These are phyloP conservation scores for Columba guinea DNA, from an alignment of 2,797 vertebrate species.

Conservation along the genomic window DNA sequence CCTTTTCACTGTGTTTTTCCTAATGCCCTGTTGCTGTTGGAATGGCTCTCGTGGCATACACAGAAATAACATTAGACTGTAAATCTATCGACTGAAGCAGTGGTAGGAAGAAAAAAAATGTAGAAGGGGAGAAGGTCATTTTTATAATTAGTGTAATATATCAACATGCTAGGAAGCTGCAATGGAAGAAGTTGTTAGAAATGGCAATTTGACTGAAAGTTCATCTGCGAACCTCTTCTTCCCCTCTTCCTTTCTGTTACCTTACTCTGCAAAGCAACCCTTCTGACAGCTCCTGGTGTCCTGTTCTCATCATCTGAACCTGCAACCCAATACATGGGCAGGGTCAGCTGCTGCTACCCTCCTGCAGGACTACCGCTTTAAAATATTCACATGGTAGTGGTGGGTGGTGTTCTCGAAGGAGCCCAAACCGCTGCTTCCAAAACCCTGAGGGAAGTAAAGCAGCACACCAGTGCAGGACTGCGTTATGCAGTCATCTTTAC, in stretches of 20 bases:
- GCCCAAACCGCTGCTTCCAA: slow-evolving; percentile 1
- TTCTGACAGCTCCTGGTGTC: not conserved
- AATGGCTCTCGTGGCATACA: slow-evolving; percentile 31
- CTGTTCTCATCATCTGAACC: not conserved
- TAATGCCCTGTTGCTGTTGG: slow-evolving; percentile 45
- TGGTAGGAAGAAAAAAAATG: slow-evolving; percentile 15
- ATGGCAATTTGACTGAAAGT: slow-evolving; percentile 51
- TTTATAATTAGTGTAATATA: slow-evolving; percentile 53
- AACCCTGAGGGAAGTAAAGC: not conserved
- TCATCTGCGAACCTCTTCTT: slow-evolving; percentile 26
- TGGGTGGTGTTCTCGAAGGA: slow-evolving; percentile 26
- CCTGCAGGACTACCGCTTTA: slow-evolving; percentile 12
- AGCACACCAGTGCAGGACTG: not conserved
- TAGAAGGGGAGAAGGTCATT: slow-evolving; percentile 12
- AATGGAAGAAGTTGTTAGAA: slow-evolving; percentile 59
- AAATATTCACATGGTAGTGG: slow-evolving; percentile 54
- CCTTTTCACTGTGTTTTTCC: slow-evolving; percentile 53
- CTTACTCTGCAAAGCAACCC: not conserved
- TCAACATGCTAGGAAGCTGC: slow-evolving; percentile 30
- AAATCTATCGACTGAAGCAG: slow-evolving; percentile 20
- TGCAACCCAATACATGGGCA: slow-evolving; percentile 36
- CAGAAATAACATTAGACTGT: slow-evolving; percentile 23
- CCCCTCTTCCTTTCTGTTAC: not conserved
- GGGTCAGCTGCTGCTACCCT: slow-evolving; percentile 10
- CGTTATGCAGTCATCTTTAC: not conserved